Base-by-base conservation (phyloP, 2,797 vertebrate species). In the Urocyon cinereoargenteus region DNA sequence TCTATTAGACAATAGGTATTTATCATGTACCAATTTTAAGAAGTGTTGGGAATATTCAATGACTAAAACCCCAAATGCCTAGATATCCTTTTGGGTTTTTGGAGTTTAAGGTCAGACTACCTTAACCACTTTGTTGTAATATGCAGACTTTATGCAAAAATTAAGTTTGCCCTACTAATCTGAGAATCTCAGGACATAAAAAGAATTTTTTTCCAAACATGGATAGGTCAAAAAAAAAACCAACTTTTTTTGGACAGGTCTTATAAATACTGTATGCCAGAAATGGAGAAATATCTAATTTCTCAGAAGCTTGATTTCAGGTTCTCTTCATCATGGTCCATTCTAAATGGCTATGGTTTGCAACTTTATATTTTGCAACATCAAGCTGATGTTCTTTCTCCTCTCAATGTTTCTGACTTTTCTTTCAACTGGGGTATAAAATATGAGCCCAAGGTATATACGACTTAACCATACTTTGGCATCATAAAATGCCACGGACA, bases 241-340 rank as follows among this genome's bases (percentile, higher is more conserved):
- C n/a, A 75, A 36, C 4, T 26, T 57, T 75, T 95, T 90, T 31
- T 34, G 36, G 77, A 53, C 62, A 73, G 49, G 26, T 91, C 78
- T 94, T 87, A 92, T 75, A 95, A 89, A 86, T 34, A 77, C 21
- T 81, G 93, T n/a, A 34, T 40, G 49, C 55, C 45, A 86, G 66
- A 88, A 92, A 78, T 31, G 36, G 18, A 78, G 18, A 96, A 81
- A 85, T 68, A 57, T 18, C 51, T 91, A 79, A 93, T 62, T 96
- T 81, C 82, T 90, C 34, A 88, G 75, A 94, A 92, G n/a, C 24
- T 66, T 90, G 57, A 86, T 92, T 79, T 94, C 55, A 92, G 51
- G 6, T 79, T 79, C 24, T 86, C 24, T 8, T 51, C 40, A 55
- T 79, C 34, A 84, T 81, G 70, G 36, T 75, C 4, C 19, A 40